Evolutionary conservation across 2,797 vertebrate species (phyloP).

Genomic region (Periparus ater): DNA sequence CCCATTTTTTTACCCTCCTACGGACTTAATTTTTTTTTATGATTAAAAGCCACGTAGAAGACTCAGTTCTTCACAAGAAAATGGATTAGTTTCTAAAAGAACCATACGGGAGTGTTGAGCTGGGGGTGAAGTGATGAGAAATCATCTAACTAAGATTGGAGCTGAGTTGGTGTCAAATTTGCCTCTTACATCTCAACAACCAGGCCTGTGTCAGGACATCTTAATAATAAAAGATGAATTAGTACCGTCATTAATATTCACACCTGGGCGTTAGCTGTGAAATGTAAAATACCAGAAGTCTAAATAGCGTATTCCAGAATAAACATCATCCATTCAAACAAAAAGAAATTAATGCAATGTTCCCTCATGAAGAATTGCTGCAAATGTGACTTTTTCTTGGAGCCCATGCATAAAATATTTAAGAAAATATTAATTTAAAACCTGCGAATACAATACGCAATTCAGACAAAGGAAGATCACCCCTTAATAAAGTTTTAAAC

Average conservation of each 20-base stretch:
- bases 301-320: not conserved
- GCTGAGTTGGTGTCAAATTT: not conserved
- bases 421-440: not conserved
- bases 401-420: not conserved
- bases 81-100: not conserved
- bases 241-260: not conserved
- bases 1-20: conserved; percentile 18
- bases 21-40: not conserved
- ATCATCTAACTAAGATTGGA: not conserved
- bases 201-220: not conserved
- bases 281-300: not conserved
- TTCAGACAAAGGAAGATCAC: not conserved
- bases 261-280: not conserved
- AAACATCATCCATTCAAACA: not conserved
- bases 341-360: not conserved
- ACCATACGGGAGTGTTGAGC: not conserved
- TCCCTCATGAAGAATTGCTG: not conserved
- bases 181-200: not conserved
- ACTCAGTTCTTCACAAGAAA: not conserved
- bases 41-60: conserved; percentile 12
- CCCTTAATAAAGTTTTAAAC: not conserved
- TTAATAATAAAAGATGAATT: not conserved
- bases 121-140: not conserved
- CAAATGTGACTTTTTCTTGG: not conserved
- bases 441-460: not conserved